Conservation (phyloP, 2,797 vertebrate genomes). For the Pitangus sulphuratus region DNA sequence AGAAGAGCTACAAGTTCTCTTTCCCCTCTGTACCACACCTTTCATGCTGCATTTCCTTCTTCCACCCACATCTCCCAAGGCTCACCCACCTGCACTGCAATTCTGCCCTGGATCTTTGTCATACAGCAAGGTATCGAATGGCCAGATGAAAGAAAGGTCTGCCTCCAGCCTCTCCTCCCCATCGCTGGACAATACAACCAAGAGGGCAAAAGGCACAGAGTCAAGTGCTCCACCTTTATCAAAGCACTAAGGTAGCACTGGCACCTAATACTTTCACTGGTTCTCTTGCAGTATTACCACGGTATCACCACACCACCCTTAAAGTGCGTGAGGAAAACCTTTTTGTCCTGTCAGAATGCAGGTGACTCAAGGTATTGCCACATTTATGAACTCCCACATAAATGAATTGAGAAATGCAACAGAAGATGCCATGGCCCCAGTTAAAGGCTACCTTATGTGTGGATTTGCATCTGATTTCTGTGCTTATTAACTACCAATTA, state of each 20-base stretch:
- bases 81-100: not conserved
- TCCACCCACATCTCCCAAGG: not conserved
- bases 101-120: not conserved
- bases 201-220: not conserved
- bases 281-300: not conserved
- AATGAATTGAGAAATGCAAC: not conserved
- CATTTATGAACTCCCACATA: not conserved
- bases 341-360: not conserved
- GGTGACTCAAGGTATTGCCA: not conserved
- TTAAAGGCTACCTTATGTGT: not conserved
- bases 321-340: not conserved
- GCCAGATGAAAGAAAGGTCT: accelerated
- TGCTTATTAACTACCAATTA: not conserved
- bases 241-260: not conserved
- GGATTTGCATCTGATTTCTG: not conserved
- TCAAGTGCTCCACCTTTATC: not conserved
- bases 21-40: accelerated
- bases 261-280: not conserved
- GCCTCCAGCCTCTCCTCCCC: not conserved
- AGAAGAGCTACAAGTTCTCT: not conserved
- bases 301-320: not conserved
- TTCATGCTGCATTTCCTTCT: not conserved
- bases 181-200: accelerated
- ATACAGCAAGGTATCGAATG: not conserved
- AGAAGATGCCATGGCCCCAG: not conserved